A percentile compares a stretch with the other conserved stretches of the same genome.
Evolutionary conservation across 2,113 vertebrate species (phyloP).

Genomic region (Toxotes jaculatrix): DNA sequence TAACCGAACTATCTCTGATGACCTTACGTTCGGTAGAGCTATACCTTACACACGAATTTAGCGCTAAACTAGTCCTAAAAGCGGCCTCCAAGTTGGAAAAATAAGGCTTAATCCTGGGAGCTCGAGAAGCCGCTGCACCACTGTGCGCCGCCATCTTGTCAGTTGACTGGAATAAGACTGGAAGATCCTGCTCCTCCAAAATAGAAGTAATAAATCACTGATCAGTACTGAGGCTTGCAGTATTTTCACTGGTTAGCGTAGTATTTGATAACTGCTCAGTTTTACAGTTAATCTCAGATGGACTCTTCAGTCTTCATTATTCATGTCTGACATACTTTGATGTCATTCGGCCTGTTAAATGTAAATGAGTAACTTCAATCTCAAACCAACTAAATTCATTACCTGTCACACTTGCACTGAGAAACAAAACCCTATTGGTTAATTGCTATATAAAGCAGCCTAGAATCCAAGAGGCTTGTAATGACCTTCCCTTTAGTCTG

Average conservation of each 20-base stretch:
- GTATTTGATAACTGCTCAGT: neutral
- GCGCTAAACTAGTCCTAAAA: too few species aligned
- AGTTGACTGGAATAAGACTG: too few species aligned
- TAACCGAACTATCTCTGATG: too few species aligned
- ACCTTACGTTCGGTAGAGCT: too few species aligned
- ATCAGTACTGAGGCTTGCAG: neutral
- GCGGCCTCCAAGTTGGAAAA: too few species aligned
- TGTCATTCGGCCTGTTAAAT: conserved; percentile 7
- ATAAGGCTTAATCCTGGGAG: too few species aligned
- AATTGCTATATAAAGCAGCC: conserved; percentile 13
- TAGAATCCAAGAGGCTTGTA: neutral
- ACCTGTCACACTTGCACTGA: conserved; percentile 11
- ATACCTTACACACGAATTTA: too few species aligned
- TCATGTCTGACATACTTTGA: neutral
- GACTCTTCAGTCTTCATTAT: neutral
- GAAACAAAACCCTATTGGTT: neutral
- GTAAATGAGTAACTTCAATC: neutral
- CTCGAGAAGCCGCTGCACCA: too few species aligned
- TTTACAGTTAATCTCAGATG: neutral
- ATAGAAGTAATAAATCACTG: neutral
- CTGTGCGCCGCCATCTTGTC: too few species aligned
- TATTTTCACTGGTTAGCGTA: neutral
- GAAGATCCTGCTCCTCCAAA: conserved; percentile 23
- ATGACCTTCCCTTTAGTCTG: conserved; percentile 29
- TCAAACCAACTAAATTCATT: conserved; percentile 50